These are phyloP conservation scores for Hycleus phaleratus DNA, from an alignment of 1,140 invertebrate species.

Conservation along the genomic window DNA sequence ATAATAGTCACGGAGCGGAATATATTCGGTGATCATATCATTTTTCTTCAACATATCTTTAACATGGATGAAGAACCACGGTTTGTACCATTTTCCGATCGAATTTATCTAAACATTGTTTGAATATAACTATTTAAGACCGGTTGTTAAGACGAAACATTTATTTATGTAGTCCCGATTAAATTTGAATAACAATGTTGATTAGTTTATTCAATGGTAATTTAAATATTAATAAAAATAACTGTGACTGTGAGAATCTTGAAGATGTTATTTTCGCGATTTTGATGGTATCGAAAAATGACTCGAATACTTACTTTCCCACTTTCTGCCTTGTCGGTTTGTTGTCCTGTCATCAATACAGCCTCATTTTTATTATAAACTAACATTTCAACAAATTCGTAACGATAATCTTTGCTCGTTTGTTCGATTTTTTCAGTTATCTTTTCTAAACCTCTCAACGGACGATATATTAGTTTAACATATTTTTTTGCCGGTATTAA, in stretches of 20 bases:
- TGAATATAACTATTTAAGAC: too few relatives aligned
- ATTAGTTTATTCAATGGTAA: too few relatives aligned
- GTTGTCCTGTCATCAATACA: constrained; percentile 69
- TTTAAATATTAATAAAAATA: too few relatives aligned
- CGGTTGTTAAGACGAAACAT: too few relatives aligned
- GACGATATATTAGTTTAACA: constrained; percentile 61
- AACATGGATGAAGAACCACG: constrained; percentile 80
- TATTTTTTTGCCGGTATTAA: constrained; percentile 65
- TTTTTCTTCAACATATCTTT: constrained; percentile 43
- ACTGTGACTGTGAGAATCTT: too few relatives aligned
- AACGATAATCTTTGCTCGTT: constrained; percentile 44
- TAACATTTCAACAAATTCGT: constrained; percentile 72
- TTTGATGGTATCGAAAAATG: too few relatives aligned
- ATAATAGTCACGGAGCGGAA: constrained; percentile 74
- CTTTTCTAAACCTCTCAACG: constrained; percentile 49
- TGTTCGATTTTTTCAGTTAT: constrained; percentile 48
- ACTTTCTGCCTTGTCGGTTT: constrained; percentile 49
- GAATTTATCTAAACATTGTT: constrained; percentile 48
- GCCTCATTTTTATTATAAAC: constrained; percentile 56
- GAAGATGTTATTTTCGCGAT: too few relatives aligned
- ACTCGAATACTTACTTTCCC: constrained; percentile 47
- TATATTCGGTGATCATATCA: constrained; percentile 54
- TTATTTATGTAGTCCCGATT: too few relatives aligned
- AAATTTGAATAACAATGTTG: too few relatives aligned
- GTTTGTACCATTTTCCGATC: constrained; percentile 72